Base-by-base conservation (phyloP, 2,113 vertebrate species). In the Notechis scutatus region DNA sequence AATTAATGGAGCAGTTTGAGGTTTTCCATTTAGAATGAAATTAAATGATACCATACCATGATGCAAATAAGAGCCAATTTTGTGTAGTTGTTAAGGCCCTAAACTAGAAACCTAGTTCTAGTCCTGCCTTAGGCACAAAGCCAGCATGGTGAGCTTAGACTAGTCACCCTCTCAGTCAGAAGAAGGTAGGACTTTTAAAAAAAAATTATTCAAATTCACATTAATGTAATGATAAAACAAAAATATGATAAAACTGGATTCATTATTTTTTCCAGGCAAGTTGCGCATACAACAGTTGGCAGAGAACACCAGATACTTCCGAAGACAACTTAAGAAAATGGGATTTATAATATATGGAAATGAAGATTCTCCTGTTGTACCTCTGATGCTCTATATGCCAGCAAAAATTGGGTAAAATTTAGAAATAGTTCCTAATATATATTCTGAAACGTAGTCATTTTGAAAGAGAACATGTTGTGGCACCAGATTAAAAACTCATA, bases 291-390 rank as follows among this genome's bases (percentile, higher is more conserved):
- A 97, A 54, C 98, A 99, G 96, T 97, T 99, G 88, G 98, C 99
- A 5, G 98, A 99, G 91, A 99, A 99, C 96, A 99, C 98, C 0
- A 98, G 95, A 39, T 99, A 99, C 94, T 99, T 99, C 97, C 98
- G 99, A 94, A 98, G 98, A 91, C 98, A 97, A 94, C 98, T 99
- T 93, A 97, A 97, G 5, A 98, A 98, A 74, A 98, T 98, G 98
- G 99, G 99, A 92, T 99, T 99, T 96, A 99, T 99, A 95, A 99
- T 99, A 96, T 99, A 99, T 45, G 99, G 99, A 93, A 99, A 99
- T 94, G 98, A 98, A 74, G 98, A 99, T 94, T 99, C 99, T 0
- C 99, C 99, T 0, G 98, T 99, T 57, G 98, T 99, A 85, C 99
- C 99, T 94, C 95, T 99, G 96, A 99, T 99, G 99, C 97, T 99